Conservation (phyloP, 2,797 vertebrate species). For the Bovichtus diacanthus region DNA sequence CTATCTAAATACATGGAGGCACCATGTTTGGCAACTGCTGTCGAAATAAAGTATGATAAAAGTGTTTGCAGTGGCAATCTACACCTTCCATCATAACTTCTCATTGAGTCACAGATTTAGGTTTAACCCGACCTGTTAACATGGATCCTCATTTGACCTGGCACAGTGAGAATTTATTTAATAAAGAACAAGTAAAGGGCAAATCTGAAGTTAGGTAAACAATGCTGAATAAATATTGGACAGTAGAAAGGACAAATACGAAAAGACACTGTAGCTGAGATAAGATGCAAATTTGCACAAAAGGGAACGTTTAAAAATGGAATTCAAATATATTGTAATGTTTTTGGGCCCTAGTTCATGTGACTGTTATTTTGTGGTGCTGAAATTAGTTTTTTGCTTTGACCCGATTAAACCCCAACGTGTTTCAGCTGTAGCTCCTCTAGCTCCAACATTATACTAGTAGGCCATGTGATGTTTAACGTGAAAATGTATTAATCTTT, state of each 20-base stretch:
- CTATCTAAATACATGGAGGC: background rate
- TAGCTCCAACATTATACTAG: background rate
- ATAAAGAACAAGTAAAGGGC: background rate
- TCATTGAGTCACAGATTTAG: background rate
- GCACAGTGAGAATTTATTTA: background rate
- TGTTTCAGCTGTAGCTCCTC: too few relatives aligned
- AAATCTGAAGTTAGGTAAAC: conserved; percentile 6
- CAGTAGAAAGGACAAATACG: conserved; percentile 9
- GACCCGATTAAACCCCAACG: background rate
- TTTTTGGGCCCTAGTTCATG: background rate
- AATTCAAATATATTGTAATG: background rate
- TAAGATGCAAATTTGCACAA: background rate
- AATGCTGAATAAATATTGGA: conserved; percentile 17
- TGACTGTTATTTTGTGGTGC: background rate
- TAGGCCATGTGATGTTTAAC: background rate
- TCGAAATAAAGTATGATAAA: background rate
- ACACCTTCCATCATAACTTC: too few relatives aligned
- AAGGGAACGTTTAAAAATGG: background rate
- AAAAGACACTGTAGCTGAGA: background rate
- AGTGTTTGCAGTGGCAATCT: background rate
- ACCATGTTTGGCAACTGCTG: background rate
- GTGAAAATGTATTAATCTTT: conserved; percentile 1
- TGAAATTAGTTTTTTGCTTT: background rate
- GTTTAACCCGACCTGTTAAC: background rate
- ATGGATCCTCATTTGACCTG: background rate